Evolutionary conservation across 2,797 vertebrate species (phyloP), one percentile per base, ranked within the genome.

Genomic region (Hylomyscus alleni): DNA sequence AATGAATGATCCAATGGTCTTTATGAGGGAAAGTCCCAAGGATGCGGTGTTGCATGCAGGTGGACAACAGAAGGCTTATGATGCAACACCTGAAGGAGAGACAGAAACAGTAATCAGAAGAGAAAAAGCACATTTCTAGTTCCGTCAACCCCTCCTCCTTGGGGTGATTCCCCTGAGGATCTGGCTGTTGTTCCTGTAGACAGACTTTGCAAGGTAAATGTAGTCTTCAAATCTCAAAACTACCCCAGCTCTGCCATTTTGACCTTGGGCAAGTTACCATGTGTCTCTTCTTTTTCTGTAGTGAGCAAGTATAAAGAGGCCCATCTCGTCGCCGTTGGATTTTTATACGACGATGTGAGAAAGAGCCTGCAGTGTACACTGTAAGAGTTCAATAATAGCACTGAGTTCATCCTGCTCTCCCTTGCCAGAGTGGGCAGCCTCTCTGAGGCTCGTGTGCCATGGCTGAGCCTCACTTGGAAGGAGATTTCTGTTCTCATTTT

Each of bases 321-420:
- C 65, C 0, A 1, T 34, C 17, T 67, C 8, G 0, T 84, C 84
- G n/a, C 56, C 6, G 0, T 29, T 0, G 22, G 58, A 6, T 72
- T 14, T 34, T 44, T 6, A 4, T 0, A 3, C 0, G 0, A 15
- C 72, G 85, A 40, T 2, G 1, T 0, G 29, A n/a, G 19, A 11
- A 6, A 31, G 52, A 1, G 22, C 1, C 0, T 47, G 56, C 62
- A 0, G 7, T 54, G 24, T 19, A 22, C n/a, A 3, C 1, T 1
- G 54, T 47, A 14, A 58, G 91, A 34, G 44, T 2, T n/a, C 67
- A 47, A 34, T 47, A 52, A 69, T 26, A 65, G 91, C 14, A 4
- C 54, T 89, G 89, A 85, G 31, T 2, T 86, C 77, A 60, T 19
- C 67, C 26, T 56, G 1, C 52, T 47, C 40, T 17, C 14, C 19